Evolutionary conservation across 2,797 vertebrate genomes (phyloP), one percentile per base, ranked within the genome.

Genomic region (Cryptoprocta ferox): DNA sequence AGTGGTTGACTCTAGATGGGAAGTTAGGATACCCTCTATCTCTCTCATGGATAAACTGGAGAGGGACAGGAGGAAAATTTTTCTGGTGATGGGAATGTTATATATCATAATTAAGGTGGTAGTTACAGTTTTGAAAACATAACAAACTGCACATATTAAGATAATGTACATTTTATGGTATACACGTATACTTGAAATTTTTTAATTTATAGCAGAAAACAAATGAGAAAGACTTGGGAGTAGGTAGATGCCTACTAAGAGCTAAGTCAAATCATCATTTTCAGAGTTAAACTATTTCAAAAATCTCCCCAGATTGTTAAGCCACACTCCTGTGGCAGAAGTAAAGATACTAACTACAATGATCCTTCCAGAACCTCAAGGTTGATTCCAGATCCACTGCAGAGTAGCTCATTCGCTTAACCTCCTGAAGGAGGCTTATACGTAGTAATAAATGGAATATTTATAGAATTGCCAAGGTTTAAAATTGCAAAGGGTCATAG

Each of bases 241-340:
- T 35, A 48, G 28, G n/a, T 12, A 89, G 59, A n/a, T 30, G 42
- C 35, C 35, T n/a, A n/a, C n/a, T n/a, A 73, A 94, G 19, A 90
- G n/a, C 37, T 82, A 85, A 78, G 53, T 92, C 81, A 45, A 45
- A 75, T 92, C 79, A 93, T 37, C 37, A 28, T 48, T 91, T 85
- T 89, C 93, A 96, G 83, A 76, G 88, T 94, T 93, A 89, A 73
- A 88, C 50, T 50, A 79, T 24, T 89, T 80, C 26, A 88, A 70
- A 87, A 94, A 59, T 35, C 32, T 53, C 76, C 30, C 82, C 91
- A 85, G 65, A 75, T 84, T 73, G 35, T 56, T 56, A 80, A 81
- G 65, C 42, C 24, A n/a, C 14, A 10, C 18, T 37, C 2, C 63
- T 24, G 11, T 26, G 53, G 28, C 21, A 70, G 75, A 92, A 94